Base-by-base conservation (phyloP, 1,140 invertebrate species). In the Drosophila melanica region DNA sequence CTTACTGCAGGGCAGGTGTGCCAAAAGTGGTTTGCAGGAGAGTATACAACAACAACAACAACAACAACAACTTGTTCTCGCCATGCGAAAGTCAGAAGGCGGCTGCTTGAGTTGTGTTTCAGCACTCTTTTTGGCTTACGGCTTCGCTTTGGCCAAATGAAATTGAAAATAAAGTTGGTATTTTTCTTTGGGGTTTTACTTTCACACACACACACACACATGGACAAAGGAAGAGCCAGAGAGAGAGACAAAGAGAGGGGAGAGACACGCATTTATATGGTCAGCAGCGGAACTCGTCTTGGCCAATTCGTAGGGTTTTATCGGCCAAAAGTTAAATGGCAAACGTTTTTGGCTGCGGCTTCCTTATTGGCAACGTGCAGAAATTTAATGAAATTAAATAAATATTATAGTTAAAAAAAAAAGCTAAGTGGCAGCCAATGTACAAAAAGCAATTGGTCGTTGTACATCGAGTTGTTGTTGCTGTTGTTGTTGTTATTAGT, bases 321-420 rank as follows among this genome's bases (percentile, higher is more conserved):
- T 57, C 20, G 20, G 12, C 71, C 48, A 60, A 85, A 70, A 81
- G 73, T 63, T 81, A 81, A 85, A 77, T 77, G 70, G 68, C 62
- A 51, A 79, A 80, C 79, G 80, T 71, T 77, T 75, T 70, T 68
- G 77, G 85, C 75, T 71, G 60, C 63, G 75, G 79, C 82, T 86
- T 86, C 82, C 82, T 87, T 71, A 86, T 86, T 82, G 82, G 16
- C 63, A 76, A 86, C 82, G 82, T 86, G 82, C 75, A 66, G 64
- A 86, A 71, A 86, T 87, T 86, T 87, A 86, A 86, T 87, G 82
- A 86, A 86, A 87, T 86, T 87, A 87, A 86, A 87, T 82, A 87
- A 86, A 86, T 87, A 79, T 87, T 87, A 86, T 75, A 70, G 74
- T 62, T 69, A 73, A 44, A 51, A 42, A 59, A 55, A 55, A 66